Evolutionary conservation across 1,140 invertebrate species (phyloP), one percentile per base, ranked within the genome.

Genomic region (Cardiocondyla obscurior): DNA sequence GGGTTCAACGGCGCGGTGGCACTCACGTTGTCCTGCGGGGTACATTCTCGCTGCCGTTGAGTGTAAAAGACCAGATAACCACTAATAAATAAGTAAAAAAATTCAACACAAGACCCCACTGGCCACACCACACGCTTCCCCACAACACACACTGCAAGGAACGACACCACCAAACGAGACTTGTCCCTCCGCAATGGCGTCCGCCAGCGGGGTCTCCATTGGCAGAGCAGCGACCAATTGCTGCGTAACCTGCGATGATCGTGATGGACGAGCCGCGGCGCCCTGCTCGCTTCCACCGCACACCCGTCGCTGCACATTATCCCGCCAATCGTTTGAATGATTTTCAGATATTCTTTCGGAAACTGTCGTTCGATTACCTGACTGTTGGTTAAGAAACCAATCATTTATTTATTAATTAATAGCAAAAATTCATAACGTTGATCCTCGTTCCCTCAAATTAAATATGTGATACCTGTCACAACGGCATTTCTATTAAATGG

Each of bases 11-110:
- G 49, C 7, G 22, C 39, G 12, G 0, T 22, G 36, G 62, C 91
- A 94, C 94, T 95, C 90, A 94, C 94, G 91, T 89, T 94, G 94
- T 86, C 94, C 94, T 92, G 94, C 94, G 76, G 94, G 94, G 90
- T 94, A 94, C 94, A 95, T 94, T 87, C 90, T 93, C 76, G 88
- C 88, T 84, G 85, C 82, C 81, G 90, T 77, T 81, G 82, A 44
- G 87, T 88, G 58, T 86, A 90, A 90, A 90, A 90, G 90, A 87
- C 84, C 85, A 84, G 83, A 88, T 90, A 90, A 91, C 84, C 89
- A 91, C 90, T 91, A 92, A 93, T 90, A 92, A 93, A 93, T 89
- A 91, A 90, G 90, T 91, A 91, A 90, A 93, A 60, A 92, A 93
- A 91, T 90, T 92, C 84, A 91, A 93, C 91, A 91, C 89, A 92